phyloP scores from a whole-genome alignment of 2,888 invertebrate species.

The Campopleginae sp. region DNA sequence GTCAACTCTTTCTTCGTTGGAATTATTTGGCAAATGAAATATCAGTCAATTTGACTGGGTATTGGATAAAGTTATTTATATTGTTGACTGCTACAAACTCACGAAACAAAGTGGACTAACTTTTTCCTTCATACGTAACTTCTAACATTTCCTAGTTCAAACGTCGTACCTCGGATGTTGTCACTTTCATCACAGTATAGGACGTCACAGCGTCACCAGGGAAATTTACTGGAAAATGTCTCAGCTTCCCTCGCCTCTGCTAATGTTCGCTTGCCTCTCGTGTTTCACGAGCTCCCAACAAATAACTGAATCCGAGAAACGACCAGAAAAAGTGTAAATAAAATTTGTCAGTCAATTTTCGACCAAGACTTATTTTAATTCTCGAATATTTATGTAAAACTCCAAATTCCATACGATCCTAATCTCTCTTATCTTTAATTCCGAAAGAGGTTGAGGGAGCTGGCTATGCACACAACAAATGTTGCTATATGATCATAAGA shows the following conservation, averaged over 20 bases:
- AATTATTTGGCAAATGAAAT: background rate
- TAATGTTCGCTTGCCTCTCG: background rate
- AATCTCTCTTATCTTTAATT: background rate
- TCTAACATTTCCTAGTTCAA: background rate
- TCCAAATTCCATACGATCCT: background rate
- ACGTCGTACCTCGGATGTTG: background rate
- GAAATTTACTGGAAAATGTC: constrained; percentile 34
- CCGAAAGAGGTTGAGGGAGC: too few relatives aligned
- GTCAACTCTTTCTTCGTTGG: background rate
- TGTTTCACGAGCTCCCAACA: background rate
- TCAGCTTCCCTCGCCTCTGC: background rate
- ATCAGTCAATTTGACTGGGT: too few relatives aligned
- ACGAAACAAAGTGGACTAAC: background rate
- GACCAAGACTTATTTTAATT: background rate
- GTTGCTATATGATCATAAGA: too few relatives aligned
- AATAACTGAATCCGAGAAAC: background rate
- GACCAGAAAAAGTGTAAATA: background rate
- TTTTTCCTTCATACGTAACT: background rate
- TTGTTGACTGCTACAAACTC: background rate
- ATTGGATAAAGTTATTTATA: too few relatives aligned
- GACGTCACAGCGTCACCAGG: constrained; percentile 26
- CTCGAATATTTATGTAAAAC: background rate
- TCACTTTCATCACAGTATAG: constrained; percentile 2
- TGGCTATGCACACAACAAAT: too few relatives aligned
- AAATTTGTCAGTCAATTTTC: background rate